These are phyloP conservation scores for Drosophila lacteicornis DNA, from an alignment of 1,140 invertebrate genomes.

Conservation along the genomic window DNA sequence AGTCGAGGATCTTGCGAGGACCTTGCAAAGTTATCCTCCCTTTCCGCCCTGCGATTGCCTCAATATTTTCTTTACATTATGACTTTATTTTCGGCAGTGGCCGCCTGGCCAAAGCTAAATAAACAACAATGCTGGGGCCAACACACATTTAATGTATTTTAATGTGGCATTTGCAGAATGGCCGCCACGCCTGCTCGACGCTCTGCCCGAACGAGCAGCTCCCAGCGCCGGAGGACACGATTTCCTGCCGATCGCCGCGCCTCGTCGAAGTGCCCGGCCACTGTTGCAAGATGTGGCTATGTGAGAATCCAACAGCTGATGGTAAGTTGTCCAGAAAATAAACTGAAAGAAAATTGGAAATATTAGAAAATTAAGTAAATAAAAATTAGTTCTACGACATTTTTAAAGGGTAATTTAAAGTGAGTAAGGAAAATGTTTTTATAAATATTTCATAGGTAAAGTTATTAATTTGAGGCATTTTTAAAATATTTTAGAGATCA, in stretches of 20 bases:
- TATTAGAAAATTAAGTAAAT: no score
- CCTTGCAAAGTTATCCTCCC: conserved; percentile 5
- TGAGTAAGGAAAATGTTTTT: no score
- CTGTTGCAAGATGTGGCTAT: conserved; percentile 91
- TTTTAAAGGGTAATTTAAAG: no score
- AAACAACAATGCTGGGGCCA: conserved; percentile 29
- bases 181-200: conserved; percentile 90
- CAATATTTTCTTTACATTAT: conserved; percentile 72
- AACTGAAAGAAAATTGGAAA: not conserved
- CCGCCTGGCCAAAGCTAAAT: conserved; percentile 51
- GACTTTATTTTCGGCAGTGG: conserved; percentile 64
- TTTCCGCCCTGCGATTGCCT: conserved; percentile 4
- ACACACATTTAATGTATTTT: conserved; percentile 70
- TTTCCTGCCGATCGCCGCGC: conserved; percentile 87
- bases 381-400: no score
- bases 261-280: conserved; percentile 89
- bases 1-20: conserved; percentile 15
- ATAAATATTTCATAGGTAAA: not conserved
- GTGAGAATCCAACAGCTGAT: conserved; percentile 87
- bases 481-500: not conserved
- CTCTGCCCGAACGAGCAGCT: conserved; percentile 90
- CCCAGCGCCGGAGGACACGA: conserved; percentile 86
- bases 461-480: not conserved
- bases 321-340: conserved; percentile 64
- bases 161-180: conserved; percentile 86